Evolutionary conservation across 2,888 invertebrate species (phyloP).

Genomic region (Alloplasta piceator): DNA sequence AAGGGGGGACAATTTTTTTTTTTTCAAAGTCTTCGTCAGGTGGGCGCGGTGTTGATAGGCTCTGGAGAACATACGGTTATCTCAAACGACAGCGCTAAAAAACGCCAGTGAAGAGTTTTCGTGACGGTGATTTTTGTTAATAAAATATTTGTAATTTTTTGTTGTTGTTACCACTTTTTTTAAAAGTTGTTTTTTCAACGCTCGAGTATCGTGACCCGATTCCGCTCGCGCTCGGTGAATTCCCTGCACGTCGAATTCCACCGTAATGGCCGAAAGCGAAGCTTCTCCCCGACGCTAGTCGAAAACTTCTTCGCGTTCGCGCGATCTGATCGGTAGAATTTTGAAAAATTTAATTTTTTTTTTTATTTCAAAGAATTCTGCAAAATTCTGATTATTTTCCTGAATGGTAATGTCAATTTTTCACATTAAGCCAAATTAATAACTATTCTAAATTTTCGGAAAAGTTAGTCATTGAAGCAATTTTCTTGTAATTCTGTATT

Average conservation of each 20-base stretch:
- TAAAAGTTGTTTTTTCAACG: not conserved
- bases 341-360: not conserved
- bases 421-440: too few relatives aligned
- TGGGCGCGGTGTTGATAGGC: constrained; percentile 56
- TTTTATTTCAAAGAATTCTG: too few relatives aligned
- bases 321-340: constrained; percentile 2
- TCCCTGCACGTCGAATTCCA: constrained; percentile 10
- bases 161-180: not conserved
- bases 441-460: too few relatives aligned
- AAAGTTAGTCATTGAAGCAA: too few relatives aligned
- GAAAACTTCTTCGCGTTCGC: not conserved
- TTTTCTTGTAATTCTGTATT: too few relatives aligned
- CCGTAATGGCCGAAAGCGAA: constrained; percentile 55
- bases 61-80: constrained; percentile 52
- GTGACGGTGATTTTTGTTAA: not conserved
- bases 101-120: constrained; percentile 12
- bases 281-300: constrained; percentile 3
- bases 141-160: not conserved
- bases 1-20: too few relatives aligned
- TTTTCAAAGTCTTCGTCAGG: constrained; percentile 40
- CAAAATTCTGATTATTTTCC: too few relatives aligned
- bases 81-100: constrained; percentile 6
- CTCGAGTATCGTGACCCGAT: constrained; percentile 20
- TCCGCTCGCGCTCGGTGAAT: constrained; percentile 25
- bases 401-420: too few relatives aligned